Evolutionary conservation across 2,113 vertebrate genomes (phyloP).

Genomic region (Tricholaema leucomelas): DNA sequence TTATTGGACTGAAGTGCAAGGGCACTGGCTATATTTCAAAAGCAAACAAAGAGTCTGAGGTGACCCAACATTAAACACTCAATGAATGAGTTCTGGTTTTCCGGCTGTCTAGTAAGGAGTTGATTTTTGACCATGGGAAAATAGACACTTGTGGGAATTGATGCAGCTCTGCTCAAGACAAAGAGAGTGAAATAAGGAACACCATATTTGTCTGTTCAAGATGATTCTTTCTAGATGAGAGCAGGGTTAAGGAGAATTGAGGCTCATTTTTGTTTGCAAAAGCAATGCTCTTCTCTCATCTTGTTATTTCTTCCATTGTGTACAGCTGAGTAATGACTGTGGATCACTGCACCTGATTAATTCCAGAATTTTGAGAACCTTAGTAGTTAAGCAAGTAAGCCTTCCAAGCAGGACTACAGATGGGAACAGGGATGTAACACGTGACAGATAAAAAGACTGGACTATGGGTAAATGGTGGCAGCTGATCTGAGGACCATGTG

Average conservation of each 20-base stretch:
- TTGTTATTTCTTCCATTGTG: background rate
- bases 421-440: background rate
- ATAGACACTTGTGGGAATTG: background rate
- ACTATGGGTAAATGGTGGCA: background rate
- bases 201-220: background rate
- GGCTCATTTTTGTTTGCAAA: background rate
- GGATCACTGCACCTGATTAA: background rate
- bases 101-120: background rate
- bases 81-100: background rate
- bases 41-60: background rate
- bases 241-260: background rate
- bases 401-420: background rate
- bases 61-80: background rate
- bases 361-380: background rate
- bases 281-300: background rate
- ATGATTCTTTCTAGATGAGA: background rate
- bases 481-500: background rate
- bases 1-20: background rate
- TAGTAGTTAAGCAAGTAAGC: background rate
- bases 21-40: background rate
- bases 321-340: background rate
- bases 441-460: background rate
- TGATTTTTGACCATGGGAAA: background rate
- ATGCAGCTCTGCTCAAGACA: background rate
- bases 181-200: background rate